Evolutionary conservation across 2,888 invertebrate genomes (phyloP), one percentile per base, ranked within the genome.

Genomic region (Esperia sulphurella): DNA sequence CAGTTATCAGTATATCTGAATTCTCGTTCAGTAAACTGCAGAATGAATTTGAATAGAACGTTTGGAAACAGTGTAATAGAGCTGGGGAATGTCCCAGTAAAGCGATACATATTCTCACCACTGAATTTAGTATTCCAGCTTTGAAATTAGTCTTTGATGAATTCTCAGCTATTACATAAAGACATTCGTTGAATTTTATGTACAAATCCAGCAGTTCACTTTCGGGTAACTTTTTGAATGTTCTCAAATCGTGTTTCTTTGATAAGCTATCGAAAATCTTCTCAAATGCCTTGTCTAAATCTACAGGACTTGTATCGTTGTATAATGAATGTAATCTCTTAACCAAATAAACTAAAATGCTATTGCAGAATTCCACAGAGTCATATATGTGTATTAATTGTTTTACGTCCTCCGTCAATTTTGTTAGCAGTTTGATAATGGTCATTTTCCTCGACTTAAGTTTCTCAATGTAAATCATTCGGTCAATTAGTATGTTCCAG

Each of bases 401-500:
- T 0, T 65, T 8, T 0, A 76, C 42, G 43, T 88, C 83, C 48
- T 82, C 81, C 0, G 60, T 63, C 0, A 87, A 40, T 54, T 80
- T 83, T 47, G 76, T 72, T 46, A 86, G 45, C 7, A 86, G 47
- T 54, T 87, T 85, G 1, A 63, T 50, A 13, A 83, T 68, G 0
- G 67, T 53, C 4, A 59, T 14, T 14, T 68, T 63, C 28, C 67
- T 71, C 0, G 63, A 47, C 60, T 79, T 81, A 0, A 85, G 55
- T 48, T 63, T 79, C 30, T 84, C 86, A 0, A 87, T 70, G 43
- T 75, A 88, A 0, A 60, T 49, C 0, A 88, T 52, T 33, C 86
- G 56, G 41, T 88, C 87, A 0, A 67, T 75, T 0, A 88, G 29
- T 0, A 89, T 75, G 14, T 79, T 79, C 81, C 85, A 86, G 51